Percentiles rank a stretch among this genome's conserved stretches.
Conservation (phyloP, 2,888 invertebrate species). For the Nemurella pictetii region DNA sequence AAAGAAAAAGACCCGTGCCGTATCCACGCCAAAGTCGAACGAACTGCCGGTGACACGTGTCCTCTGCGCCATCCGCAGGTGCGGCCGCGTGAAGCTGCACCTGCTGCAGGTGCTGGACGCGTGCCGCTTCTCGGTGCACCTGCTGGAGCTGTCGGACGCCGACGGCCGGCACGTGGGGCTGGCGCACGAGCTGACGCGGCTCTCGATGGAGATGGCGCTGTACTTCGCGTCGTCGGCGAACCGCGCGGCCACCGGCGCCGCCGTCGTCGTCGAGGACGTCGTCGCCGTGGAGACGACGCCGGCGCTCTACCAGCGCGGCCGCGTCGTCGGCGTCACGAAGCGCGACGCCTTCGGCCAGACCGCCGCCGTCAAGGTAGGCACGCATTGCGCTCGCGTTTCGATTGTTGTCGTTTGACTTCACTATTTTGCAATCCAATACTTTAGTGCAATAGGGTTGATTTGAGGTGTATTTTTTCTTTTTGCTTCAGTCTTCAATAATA, state of each 20-base stretch:
- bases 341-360: not conserved
- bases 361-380: not conserved
- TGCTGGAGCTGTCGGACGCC: slow-evolving; percentile 54
- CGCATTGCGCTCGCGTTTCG: no score
- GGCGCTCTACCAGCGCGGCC: not conserved
- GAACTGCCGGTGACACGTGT: no score
- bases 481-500: no score
- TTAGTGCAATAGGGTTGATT: no score
- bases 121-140: slow-evolving; percentile 62
- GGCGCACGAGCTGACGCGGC: slow-evolving; percentile 37
- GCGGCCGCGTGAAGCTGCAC: slow-evolving; percentile 61
- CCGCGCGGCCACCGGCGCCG: not conserved
- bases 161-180: slow-evolving; percentile 61
- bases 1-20: no score
- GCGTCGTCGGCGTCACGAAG: not conserved
- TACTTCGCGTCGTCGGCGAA: not conserved
- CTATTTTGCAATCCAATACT: no score
- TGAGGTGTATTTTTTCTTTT: no score
- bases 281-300: not conserved
- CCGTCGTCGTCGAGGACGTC: not conserved
- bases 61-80: slow-evolving; percentile 43
- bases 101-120: slow-evolving; percentile 63
- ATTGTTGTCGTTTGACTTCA: no score
- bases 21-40: no score
- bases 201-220: slow-evolving; percentile 17